Conservation (phyloP, 1,140 invertebrate genomes). For the Solenopsis fugax region DNA sequence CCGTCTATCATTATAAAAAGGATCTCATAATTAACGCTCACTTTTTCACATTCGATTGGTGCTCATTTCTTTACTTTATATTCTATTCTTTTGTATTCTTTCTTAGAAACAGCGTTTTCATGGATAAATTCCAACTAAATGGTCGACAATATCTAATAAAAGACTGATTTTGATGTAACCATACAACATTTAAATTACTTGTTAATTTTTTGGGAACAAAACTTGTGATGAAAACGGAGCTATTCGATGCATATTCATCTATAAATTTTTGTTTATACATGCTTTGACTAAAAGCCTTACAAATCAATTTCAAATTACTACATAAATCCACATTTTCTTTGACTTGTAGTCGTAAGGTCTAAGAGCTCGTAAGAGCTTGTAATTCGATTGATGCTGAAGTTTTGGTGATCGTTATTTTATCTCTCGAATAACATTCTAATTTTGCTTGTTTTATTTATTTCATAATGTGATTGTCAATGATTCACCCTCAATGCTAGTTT, state of each 20-base stretch:
- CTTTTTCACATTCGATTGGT: neutral
- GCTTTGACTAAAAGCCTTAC: neutral
- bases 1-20: neutral
- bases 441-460: neutral
- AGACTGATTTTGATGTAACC: neutral
- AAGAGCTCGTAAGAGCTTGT: neutral
- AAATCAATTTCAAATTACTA: slow-evolving; percentile 8
- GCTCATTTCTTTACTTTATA: neutral
- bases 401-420: neutral
- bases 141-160: neutral
- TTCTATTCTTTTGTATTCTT: neutral
- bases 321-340: too few species aligned
- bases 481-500: neutral
- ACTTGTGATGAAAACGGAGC: neutral
- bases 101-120: neutral
- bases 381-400: neutral
- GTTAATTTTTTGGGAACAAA: neutral
- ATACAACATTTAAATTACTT: neutral
- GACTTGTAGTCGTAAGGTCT: too few species aligned
- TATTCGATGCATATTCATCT: neutral
- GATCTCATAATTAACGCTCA: neutral
- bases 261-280: neutral
- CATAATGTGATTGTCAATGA: neutral
- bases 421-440: neutral
- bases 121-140: neutral